Conservation (phyloP, 2,113 vertebrate species). For the Neogale vison region DNA sequence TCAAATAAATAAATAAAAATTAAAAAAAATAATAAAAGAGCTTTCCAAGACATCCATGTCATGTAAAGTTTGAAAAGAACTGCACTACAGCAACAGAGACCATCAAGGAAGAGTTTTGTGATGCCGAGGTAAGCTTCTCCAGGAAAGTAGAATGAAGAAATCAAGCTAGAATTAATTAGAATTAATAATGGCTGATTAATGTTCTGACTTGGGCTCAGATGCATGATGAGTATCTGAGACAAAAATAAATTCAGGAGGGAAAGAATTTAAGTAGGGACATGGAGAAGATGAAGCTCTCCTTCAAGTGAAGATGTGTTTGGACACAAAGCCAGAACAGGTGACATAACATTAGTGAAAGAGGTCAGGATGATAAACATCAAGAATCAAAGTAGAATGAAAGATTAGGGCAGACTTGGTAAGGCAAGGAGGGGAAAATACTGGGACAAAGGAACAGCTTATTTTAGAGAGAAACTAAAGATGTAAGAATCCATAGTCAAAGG, state of each 20-base stretch:
- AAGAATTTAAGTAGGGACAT: not conserved
- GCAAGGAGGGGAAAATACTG: not conserved
- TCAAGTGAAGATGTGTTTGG: not conserved
- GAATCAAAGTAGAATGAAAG: not conserved
- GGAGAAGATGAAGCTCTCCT: not conserved
- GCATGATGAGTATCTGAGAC: not conserved
- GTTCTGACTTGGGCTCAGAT: not conserved
- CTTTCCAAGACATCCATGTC: not conserved
- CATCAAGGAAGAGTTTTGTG: not conserved
- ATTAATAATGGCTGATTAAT: not conserved
- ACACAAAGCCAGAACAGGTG: not conserved
- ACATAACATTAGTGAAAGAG: not conserved
- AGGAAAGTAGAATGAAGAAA: not conserved
- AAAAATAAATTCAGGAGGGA: not conserved
- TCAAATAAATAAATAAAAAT: no score
- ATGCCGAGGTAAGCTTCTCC: not conserved
- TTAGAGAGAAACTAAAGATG: not conserved
- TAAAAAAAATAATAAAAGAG: not conserved
- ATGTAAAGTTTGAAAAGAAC: not conserved
- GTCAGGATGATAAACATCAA: not conserved
- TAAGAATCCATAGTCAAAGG: not conserved
- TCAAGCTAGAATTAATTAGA: not conserved
- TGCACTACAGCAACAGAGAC: not conserved
- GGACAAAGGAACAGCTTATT: not conserved
- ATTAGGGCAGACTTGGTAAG: not conserved